Percentiles rank a stretch among this genome's conserved stretches.
Conservation (phyloP, 2,888 invertebrate species). For the Rhorus exstirpatorius region DNA sequence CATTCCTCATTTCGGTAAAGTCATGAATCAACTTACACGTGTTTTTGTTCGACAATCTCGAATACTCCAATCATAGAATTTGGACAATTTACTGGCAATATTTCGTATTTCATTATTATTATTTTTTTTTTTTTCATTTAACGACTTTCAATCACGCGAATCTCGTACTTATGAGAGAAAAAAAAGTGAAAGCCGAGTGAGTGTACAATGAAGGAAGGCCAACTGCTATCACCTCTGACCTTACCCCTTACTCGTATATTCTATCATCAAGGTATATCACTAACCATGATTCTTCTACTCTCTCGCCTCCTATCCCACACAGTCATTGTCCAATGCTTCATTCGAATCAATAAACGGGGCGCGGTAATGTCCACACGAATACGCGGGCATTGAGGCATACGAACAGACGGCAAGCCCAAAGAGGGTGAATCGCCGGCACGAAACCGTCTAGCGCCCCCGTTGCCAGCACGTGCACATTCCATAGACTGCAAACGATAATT, state of each 20-base stretch:
- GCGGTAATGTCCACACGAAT: slow-evolving; percentile 59
- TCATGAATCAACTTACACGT: not conserved
- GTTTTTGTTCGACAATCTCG: not conserved
- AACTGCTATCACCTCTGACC: slow-evolving; percentile 51
- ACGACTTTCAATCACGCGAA: slow-evolving; percentile 23
- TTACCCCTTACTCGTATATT: slow-evolving; percentile 46
- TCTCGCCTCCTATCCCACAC: slow-evolving; percentile 15
- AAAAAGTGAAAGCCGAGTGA: slow-evolving; percentile 4
- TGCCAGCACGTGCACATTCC: not conserved
- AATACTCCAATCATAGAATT: not conserved
- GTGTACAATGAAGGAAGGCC: slow-evolving; percentile 18
- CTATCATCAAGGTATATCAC: slow-evolving; percentile 25
- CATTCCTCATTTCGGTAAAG: not conserved
- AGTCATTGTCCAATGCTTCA: slow-evolving; percentile 22
- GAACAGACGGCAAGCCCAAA: slow-evolving; percentile 28
- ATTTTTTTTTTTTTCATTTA: not conserved
- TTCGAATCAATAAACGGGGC: slow-evolving; percentile 69
- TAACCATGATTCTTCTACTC: slow-evolving; percentile 22
- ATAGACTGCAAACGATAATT: slow-evolving; percentile 14
- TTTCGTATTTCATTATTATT: no score
- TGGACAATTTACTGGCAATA: not conserved
- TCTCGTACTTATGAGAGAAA: slow-evolving; percentile 3
- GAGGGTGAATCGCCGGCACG: slow-evolving; percentile 17
- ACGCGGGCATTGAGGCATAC: no score
- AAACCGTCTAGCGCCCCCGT: slow-evolving; percentile 14